Conservation (phyloP, 2,888 invertebrate species). For the Spodoptera littoralis region DNA sequence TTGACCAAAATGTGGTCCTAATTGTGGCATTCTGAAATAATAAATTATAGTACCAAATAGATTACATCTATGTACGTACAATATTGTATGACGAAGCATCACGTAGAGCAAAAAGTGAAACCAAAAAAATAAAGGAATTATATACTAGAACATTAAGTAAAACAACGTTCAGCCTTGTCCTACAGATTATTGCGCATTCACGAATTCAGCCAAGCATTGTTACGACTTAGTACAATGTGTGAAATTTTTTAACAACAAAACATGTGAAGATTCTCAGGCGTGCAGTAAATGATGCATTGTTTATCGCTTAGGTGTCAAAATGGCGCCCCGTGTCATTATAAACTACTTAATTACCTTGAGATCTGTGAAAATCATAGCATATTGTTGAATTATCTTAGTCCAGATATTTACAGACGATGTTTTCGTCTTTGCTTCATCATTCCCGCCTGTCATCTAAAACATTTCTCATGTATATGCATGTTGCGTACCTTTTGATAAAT, state of each 20-base stretch:
- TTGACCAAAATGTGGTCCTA: not conserved
- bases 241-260: slow-evolving; percentile 41
- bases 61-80: not conserved
- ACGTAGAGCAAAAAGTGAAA: not conserved
- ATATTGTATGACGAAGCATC: not conserved
- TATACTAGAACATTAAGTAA: slow-evolving; percentile 19
- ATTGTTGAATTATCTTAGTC: not conserved
- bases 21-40: too few relatives aligned
- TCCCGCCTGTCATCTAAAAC: too few relatives aligned
- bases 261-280: slow-evolving; percentile 54
- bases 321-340: slow-evolving; percentile 13
- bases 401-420: not conserved
- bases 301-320: slow-evolving; percentile 36
- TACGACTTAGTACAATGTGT: slow-evolving; percentile 39
- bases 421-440: too few relatives aligned
- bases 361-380: slow-evolving; percentile 23
- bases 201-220: slow-evolving; percentile 47
- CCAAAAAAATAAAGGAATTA: not conserved
- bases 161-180: slow-evolving; percentile 51
- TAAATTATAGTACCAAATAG: too few relatives aligned
- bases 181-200: slow-evolving; percentile 37
- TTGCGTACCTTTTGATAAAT: too few relatives aligned
- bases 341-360: slow-evolving; percentile 19
- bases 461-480: too few relatives aligned
- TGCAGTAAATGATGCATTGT: slow-evolving; percentile 44